These are phyloP conservation scores for Chydorus sphaericus DNA, from an alignment of 2,888 invertebrate genomes.

Conservation along the genomic window DNA sequence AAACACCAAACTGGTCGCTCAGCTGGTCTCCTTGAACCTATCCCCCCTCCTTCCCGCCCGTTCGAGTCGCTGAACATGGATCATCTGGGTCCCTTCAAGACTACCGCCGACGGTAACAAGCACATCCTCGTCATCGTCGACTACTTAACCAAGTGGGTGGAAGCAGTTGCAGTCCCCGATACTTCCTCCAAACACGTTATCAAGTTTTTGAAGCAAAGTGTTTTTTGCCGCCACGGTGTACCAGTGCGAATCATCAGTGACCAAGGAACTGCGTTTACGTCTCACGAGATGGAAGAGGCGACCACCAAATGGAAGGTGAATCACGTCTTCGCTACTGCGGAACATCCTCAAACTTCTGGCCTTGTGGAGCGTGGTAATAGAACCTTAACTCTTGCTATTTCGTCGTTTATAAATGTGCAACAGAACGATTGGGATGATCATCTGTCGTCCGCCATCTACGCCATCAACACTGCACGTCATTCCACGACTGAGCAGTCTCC, in stretches of 20 bases:
- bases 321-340: slow-evolving; percentile 2
- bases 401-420: neutral
- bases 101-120: neutral
- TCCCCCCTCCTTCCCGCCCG: slow-evolving; percentile 1
- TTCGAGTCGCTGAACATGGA: slow-evolving; percentile 1
- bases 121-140: slow-evolving; percentile 9
- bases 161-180: neutral
- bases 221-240: slow-evolving; percentile 3
- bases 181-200: neutral
- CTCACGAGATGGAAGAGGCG: neutral
- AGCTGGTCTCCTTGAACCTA: neutral
- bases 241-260: slow-evolving; percentile 1
- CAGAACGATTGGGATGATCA: slow-evolving; percentile 12
- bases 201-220: neutral
- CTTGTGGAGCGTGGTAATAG: slow-evolving; percentile 9
- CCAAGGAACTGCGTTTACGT: slow-evolving; percentile 3
- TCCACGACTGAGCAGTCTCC: neutral
- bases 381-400: slow-evolving; percentile 4
- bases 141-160: slow-evolving; percentile 8
- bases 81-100: neutral
- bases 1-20: neutral
- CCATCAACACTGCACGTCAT: slow-evolving; percentile 1
- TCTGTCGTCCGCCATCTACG: neutral
- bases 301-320: neutral
- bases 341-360: slow-evolving; percentile 13